Evolutionary conservation across 2,797 vertebrate genomes (phyloP).

Genomic region (Anguilla anguilla): DNA sequence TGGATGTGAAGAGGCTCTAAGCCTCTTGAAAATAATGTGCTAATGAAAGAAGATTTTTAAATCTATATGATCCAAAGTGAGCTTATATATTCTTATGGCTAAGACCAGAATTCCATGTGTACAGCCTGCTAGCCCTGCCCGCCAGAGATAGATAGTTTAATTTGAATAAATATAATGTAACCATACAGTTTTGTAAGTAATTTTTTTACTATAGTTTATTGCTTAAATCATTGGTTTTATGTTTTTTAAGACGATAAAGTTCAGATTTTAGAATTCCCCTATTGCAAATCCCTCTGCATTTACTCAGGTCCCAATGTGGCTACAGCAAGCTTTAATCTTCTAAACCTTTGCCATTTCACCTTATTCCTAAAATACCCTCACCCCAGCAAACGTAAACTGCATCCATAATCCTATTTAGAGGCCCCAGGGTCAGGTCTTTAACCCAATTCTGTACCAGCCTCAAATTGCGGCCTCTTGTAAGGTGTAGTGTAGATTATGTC

Average conservation of each 20-base stretch:
- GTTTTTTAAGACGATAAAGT: background rate
- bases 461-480: background rate
- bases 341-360: background rate
- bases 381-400: background rate
- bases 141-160: background rate
- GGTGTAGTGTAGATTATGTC: background rate
- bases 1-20: background rate
- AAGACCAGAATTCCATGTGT: background rate
- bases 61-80: background rate
- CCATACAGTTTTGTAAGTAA: background rate
- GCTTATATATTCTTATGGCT: background rate
- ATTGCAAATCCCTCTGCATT: background rate
- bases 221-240: background rate
- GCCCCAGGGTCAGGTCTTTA: background rate
- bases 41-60: background rate
- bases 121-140: background rate
- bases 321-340: background rate
- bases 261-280: background rate
- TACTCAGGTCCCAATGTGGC: background rate
- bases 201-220: background rate
- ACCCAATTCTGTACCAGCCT: background rate
- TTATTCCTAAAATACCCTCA: conserved; percentile 20
- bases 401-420: conserved; percentile 7
- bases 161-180: background rate
- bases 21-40: background rate